phyloP scores from a whole-genome alignment of 2,888 invertebrate genomes.

The Girardia tigrina region DNA sequence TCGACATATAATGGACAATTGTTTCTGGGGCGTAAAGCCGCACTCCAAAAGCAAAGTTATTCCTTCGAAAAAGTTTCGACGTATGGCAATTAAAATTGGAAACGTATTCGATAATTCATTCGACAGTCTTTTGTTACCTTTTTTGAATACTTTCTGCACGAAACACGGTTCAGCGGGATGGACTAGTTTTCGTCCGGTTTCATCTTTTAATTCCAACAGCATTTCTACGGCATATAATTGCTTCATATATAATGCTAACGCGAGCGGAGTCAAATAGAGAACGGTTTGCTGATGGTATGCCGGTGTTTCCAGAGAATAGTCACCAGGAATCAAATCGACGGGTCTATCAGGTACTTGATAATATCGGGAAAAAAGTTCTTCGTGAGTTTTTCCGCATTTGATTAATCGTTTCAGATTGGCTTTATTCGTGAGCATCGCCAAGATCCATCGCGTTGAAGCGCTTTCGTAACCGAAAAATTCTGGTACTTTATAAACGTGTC shows the following conservation, averaged over 20 bases:
- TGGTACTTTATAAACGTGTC: neutral
- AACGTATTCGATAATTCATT: constrained; percentile 20
- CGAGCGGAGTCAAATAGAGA: constrained; percentile 17
- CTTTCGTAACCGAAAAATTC: constrained; percentile 24
- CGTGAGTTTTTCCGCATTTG: neutral
- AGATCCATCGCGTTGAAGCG: neutral
- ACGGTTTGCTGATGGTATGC: constrained; percentile 21
- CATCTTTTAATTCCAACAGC: constrained; percentile 7
- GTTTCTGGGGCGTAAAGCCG: constrained; percentile 8
- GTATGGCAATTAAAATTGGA: constrained; percentile 11
- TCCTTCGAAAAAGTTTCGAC: neutral
- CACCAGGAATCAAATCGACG: neutral
- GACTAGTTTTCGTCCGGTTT: neutral
- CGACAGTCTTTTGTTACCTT: neutral
- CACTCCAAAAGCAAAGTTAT: neutral
- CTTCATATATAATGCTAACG: constrained; percentile 16
- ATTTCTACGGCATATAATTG: neutral
- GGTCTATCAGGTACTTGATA: constrained; percentile 26
- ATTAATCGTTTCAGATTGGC: neutral
- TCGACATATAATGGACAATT: constrained; percentile 6
- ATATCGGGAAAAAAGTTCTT: neutral
- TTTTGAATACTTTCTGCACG: constrained; percentile 25
- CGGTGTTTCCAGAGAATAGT: neutral
- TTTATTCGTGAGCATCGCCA: neutral
- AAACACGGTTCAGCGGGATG: constrained; percentile 19